phyloP scores from a whole-genome alignment of 2,888 invertebrate genomes.

The Troilus luridus region DNA sequence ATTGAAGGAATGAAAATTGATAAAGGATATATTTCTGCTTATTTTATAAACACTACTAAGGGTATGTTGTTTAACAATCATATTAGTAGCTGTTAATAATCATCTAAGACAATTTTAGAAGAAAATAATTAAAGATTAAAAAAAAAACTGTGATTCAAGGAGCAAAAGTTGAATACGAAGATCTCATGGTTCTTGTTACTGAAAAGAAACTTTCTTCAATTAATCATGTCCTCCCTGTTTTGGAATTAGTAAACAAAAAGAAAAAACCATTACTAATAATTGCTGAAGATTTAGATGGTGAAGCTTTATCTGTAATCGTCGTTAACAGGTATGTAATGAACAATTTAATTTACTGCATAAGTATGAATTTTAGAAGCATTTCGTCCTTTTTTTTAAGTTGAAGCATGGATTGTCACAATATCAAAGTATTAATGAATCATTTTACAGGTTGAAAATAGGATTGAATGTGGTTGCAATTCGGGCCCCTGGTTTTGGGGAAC shows the following conservation, averaged over 20 bases:
- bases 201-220: slow-evolving; percentile 98
- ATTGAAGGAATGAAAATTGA: slow-evolving; percentile 99
- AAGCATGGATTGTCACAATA: neutral
- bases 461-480: slow-evolving; percentile 96
- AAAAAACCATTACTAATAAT: slow-evolving; percentile 95
- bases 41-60: slow-evolving; percentile 98
- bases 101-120: neutral
- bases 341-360: no score
- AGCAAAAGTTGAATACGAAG: slow-evolving; percentile 96
- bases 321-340: slow-evolving; percentile 79
- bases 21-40: slow-evolving; percentile 98
- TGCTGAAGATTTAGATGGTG: slow-evolving; percentile 96
- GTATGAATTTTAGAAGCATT: neutral
- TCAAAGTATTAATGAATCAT: neutral
- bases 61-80: slow-evolving; percentile 70
- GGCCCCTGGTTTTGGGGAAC: slow-evolving; percentile 97
- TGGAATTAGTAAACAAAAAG: slow-evolving; percentile 94
- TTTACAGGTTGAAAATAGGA: slow-evolving; percentile 82
- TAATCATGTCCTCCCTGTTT: slow-evolving; percentile 96
- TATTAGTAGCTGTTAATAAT: neutral
- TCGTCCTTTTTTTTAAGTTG: neutral
- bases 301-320: slow-evolving; percentile 93
- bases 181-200: slow-evolving; percentile 91
- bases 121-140: neutral
- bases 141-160: slow-evolving; percentile 71